These are phyloP conservation scores for Zeugodacus cucurbitae DNA, from an alignment of 1,140 invertebrate species.

Conservation along the genomic window DNA sequence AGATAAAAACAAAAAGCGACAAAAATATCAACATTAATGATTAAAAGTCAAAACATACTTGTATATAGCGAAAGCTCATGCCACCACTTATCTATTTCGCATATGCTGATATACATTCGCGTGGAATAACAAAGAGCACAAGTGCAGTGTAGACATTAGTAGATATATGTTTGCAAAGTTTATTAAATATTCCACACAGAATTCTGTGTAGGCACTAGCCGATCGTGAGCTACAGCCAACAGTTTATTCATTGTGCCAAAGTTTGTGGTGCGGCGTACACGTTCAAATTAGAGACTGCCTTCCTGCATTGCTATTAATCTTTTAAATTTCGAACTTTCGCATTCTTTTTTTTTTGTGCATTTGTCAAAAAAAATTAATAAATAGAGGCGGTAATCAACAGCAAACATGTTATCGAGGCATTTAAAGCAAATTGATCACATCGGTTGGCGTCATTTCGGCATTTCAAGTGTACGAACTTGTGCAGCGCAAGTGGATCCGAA, in stretches of 20 bases:
- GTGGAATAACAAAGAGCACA: not conserved
- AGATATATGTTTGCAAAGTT: not conserved
- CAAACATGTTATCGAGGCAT: not conserved
- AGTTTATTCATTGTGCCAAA: not conserved
- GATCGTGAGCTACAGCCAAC: not conserved
- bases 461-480: not conserved
- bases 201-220: not conserved
- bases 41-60: not conserved
- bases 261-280: too few relatives aligned
- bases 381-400: not conserved
- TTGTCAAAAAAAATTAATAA: not conserved
- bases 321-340: not conserved
- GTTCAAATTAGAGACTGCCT: not conserved
- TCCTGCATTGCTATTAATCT: not conserved
- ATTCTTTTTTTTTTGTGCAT: not conserved
- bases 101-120: not conserved
- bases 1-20: constrained; percentile 8
- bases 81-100: not conserved
- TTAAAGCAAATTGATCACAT: not conserved
- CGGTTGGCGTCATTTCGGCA: not conserved
- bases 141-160: not conserved
- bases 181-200: not conserved
- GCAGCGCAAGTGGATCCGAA: not conserved
- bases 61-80: not conserved
- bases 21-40: not conserved